A percentile compares a stretch with the other conserved stretches of the same genome.
Evolutionary conservation across 2,113 vertebrate genomes (phyloP).

Genomic region (Platysteira castanea): DNA sequence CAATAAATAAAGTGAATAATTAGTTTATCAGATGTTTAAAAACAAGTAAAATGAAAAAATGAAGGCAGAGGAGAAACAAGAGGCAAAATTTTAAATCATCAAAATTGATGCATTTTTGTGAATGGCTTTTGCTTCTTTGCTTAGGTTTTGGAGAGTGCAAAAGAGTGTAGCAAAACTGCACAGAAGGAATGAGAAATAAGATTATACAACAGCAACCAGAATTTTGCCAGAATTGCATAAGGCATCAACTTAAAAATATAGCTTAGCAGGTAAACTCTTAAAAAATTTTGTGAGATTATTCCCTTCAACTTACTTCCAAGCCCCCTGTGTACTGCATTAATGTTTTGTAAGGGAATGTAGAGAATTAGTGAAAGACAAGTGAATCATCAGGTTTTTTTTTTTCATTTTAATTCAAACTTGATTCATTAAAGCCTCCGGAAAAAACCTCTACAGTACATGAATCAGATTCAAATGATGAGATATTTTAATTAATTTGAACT

Average conservation of each 20-base stretch:
- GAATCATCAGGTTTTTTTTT: background rate
- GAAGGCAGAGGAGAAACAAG: background rate
- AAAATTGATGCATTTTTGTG: background rate
- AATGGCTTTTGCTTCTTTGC: background rate
- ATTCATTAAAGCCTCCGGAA: constrained; percentile 8
- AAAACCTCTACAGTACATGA: background rate
- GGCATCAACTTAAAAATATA: background rate
- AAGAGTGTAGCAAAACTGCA: background rate
- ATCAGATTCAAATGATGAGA: constrained; percentile 23
- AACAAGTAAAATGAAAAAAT: background rate
- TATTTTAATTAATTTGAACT: constrained; percentile 49
- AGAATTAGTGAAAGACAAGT: background rate
- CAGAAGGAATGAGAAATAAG: background rate
- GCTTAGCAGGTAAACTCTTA: background rate
- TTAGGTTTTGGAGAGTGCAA: background rate
- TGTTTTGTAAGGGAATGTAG: background rate
- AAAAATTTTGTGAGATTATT: background rate
- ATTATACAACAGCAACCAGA: background rate
- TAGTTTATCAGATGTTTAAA: background rate
- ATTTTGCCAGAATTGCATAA: background rate
- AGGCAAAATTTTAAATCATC: background rate
- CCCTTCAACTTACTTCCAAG: background rate
- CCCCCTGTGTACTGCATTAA: background rate
- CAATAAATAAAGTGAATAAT: background rate
- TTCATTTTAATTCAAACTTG: background rate